These are phyloP conservation scores for Oreonectes daqikongensis DNA, from an alignment of 2,797 vertebrate genomes.

Conservation along the genomic window DNA sequence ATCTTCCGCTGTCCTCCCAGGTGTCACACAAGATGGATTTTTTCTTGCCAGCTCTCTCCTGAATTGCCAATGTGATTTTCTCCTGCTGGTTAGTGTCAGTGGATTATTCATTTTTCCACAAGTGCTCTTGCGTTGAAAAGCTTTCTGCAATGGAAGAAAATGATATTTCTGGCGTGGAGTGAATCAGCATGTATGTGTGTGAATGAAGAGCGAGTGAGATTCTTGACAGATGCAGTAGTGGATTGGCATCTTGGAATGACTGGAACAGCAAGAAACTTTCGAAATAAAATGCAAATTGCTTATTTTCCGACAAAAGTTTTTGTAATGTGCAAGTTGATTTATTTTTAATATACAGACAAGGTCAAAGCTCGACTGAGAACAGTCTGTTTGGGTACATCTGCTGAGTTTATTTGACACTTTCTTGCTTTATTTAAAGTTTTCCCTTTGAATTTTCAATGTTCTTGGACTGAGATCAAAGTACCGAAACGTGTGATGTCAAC, in stretches of 20 bases:
- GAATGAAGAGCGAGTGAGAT: constrained; percentile 6
- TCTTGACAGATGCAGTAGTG: constrained; percentile 2
- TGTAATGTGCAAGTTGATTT: neutral
- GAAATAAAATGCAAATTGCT: constrained; percentile 26
- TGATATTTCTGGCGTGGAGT: neutral
- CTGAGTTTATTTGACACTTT: constrained; percentile 11
- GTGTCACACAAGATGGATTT: constrained; percentile 36
- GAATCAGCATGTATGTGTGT: neutral
- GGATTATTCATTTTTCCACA: constrained; percentile 18
- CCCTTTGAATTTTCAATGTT: constrained; percentile 21
- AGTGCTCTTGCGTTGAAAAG: neutral
- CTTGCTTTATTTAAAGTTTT: neutral
- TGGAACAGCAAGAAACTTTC: neutral
- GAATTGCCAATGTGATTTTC: constrained; percentile 28
- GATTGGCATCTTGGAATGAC: constrained; percentile 24
- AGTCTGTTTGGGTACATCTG: neutral
- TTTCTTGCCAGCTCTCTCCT: constrained; percentile 20
- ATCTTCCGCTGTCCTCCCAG: constrained; percentile 34
- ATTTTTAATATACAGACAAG: neutral
- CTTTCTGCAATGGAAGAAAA: constrained; percentile 33
- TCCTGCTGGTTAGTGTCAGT: constrained; percentile 16
- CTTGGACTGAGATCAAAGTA: constrained; percentile 10
- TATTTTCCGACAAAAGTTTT: neutral
- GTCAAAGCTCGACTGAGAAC: constrained; percentile 20
- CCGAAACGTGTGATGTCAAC: constrained; percentile 6